A percentile compares a stretch with the other conserved stretches of the same genome.
These are phyloP conservation scores for Decapterus maruadsi DNA, from an alignment of 2,797 vertebrate genomes.

Conservation along the genomic window DNA sequence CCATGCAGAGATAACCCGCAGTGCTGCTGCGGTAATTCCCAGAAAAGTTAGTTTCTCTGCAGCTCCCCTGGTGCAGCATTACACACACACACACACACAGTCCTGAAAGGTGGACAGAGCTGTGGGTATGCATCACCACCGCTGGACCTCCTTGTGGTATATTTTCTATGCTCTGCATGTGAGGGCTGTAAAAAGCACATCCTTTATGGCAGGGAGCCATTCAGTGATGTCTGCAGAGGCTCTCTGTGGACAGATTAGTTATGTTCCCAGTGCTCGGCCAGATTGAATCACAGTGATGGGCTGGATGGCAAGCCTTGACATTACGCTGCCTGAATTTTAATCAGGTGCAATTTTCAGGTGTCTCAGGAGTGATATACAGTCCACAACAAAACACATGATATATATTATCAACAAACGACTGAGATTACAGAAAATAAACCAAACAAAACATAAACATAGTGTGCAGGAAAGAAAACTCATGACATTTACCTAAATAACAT, in stretches of 20 bases:
- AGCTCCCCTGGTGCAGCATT: slow-evolving; percentile 11
- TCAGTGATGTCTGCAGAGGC: slow-evolving; percentile 55
- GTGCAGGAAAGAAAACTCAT: not conserved
- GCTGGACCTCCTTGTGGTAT: slow-evolving; percentile 42
- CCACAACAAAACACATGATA: slow-evolving; percentile 14
- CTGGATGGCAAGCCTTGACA: slow-evolving; percentile 50
- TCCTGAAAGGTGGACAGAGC: slow-evolving; percentile 35
- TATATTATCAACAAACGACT: not conserved
- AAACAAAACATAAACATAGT: not conserved
- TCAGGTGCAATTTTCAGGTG: slow-evolving; percentile 41
- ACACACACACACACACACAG: slow-evolving; percentile 37
- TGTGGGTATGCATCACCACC: slow-evolving; percentile 55
- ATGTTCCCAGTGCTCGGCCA: slow-evolving; percentile 60
- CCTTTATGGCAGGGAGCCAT: slow-evolving; percentile 46
- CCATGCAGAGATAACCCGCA: slow-evolving; percentile 13
- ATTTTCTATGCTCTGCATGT: slow-evolving; percentile 49
- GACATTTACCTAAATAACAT: not conserved
- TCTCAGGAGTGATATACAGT: not conserved
- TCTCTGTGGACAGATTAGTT: slow-evolving; percentile 68
- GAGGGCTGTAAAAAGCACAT: slow-evolving; percentile 56
- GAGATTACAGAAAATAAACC: not conserved
- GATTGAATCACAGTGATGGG: slow-evolving; percentile 69
- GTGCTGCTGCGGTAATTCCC: slow-evolving; percentile 16
- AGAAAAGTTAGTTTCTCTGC: slow-evolving; percentile 25
- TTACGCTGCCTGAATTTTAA: slow-evolving; percentile 68